A percentile compares a stretch with the other conserved stretches of the same genome.
phyloP scores from a whole-genome alignment of 64 coral and sea anemone genomes.

The Montipora cactus region DNA sequence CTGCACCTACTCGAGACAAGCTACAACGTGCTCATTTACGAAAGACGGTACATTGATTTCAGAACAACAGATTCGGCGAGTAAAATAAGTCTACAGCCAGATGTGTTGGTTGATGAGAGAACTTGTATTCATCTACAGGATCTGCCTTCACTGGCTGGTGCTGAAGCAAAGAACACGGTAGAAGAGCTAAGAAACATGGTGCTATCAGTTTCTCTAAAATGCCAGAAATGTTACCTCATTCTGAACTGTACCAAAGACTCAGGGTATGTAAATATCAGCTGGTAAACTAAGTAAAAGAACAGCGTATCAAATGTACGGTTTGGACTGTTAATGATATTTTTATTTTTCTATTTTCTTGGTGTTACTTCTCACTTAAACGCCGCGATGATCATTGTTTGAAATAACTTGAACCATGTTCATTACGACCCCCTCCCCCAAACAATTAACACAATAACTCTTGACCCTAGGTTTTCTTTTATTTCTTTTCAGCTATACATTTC shows the following conservation, averaged over 20 bases:
- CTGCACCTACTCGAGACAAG: slow-evolving; percentile 79
- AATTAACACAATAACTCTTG: not conserved
- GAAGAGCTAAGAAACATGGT: slow-evolving; percentile 69
- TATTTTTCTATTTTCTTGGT: no score
- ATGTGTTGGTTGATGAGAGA: slow-evolving; percentile 89
- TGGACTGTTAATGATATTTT: no score
- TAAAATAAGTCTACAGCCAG: slow-evolving; percentile 80
- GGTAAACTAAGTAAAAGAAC: not conserved
- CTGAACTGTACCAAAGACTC: slow-evolving; percentile 36
- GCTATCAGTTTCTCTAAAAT: slow-evolving; percentile 76
- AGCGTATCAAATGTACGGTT: no score
- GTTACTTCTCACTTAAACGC: no score
- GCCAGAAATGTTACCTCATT: slow-evolving; percentile 73
- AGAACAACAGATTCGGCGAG: slow-evolving; percentile 1
- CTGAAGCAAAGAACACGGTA: slow-evolving; percentile 11
- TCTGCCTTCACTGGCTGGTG: slow-evolving; percentile 6
- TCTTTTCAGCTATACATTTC: slow-evolving; percentile 27
- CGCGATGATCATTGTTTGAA: not conserved
- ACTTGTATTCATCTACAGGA: slow-evolving; percentile 71
- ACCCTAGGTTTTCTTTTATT: not conserved
- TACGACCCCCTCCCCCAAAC: no score
- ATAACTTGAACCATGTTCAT: not conserved
- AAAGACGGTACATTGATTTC: slow-evolving; percentile 55
- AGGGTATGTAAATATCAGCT: not conserved
- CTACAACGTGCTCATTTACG: slow-evolving; percentile 84